phyloP scores from a whole-genome alignment of 2,888 invertebrate genomes.

The Diachrysia chrysitis region DNA sequence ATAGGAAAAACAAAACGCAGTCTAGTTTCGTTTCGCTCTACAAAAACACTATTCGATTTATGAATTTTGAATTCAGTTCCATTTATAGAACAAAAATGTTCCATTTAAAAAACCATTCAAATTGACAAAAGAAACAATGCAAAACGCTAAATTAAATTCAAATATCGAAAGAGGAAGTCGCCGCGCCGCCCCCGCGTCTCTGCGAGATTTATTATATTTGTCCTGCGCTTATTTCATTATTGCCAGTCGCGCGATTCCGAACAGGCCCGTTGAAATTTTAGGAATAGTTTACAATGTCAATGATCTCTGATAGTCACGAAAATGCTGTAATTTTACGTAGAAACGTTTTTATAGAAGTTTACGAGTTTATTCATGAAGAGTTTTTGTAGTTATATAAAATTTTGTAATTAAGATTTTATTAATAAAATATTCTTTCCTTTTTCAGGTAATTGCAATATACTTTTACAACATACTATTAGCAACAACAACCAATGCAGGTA shows the following conservation, averaged over 20 bases:
- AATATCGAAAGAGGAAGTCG: conserved; percentile 88
- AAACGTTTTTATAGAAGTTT: conserved; percentile 21
- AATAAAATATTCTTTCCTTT: conserved; percentile 43
- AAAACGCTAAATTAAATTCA: conserved; percentile 88
- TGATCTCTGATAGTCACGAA: conserved; percentile 57
- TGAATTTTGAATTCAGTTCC: conserved; percentile 28
- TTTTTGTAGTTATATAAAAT: background rate
- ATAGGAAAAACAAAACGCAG: conserved; percentile 12
- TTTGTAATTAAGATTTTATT: background rate
- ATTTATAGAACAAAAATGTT: conserved; percentile 16
- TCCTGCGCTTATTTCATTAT: conserved; percentile 89
- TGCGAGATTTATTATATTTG: conserved; percentile 89
- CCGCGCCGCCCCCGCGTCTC: conserved; percentile 84
- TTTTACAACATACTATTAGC: conserved; percentile 5
- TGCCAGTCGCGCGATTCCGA: conserved; percentile 79
- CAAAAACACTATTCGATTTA: conserved; percentile 17
- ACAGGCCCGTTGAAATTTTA: conserved; percentile 73
- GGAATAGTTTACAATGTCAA: conserved; percentile 69
- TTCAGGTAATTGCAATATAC: conserved; percentile 69
- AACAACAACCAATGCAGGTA: background rate
- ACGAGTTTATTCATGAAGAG: conserved; percentile 13
- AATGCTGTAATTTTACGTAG: conserved; percentile 32
- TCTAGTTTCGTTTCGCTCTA: background rate
- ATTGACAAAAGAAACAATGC: conserved; percentile 82
- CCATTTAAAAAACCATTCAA: conserved; percentile 64